Evolutionary conservation across 2,113 vertebrate genomes (phyloP).

Genomic region (Erythrolamprus reginae): DNA sequence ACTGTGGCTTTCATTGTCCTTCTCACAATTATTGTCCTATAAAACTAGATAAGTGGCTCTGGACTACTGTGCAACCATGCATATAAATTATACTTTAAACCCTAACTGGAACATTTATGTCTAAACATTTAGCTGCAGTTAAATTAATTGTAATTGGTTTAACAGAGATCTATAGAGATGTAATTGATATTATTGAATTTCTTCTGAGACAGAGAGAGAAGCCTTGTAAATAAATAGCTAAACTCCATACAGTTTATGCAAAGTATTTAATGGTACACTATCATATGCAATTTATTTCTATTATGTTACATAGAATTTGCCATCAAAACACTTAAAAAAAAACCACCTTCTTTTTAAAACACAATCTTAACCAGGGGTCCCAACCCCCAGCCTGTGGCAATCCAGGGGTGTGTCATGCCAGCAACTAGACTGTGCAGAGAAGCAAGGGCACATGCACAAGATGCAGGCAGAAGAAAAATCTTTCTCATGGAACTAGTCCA

Average conservation of each 20-base stretch:
- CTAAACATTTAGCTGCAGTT: constrained; percentile 21
- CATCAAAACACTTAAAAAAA: not conserved
- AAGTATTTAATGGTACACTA: not conserved
- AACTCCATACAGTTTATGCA: not conserved
- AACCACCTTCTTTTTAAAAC: not conserved
- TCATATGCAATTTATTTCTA: not conserved
- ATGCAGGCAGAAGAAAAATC: too few relatives aligned
- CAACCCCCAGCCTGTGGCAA: too few relatives aligned
- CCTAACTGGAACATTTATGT: constrained; percentile 14
- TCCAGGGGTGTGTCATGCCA: too few relatives aligned
- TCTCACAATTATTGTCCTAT: not conserved
- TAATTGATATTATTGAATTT: constrained; percentile 12
- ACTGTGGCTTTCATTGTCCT: not conserved
- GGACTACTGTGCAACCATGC: constrained; percentile 4
- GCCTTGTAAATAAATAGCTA: not conserved
- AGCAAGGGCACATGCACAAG: too few relatives aligned
- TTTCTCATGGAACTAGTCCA: too few relatives aligned
- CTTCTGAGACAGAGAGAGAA: not conserved
- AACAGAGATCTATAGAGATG: constrained; percentile 18
- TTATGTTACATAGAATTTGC: not conserved
- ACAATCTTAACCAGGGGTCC: not conserved
- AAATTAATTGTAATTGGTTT: constrained; percentile 7
- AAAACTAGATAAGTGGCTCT: not conserved
- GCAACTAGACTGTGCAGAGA: too few relatives aligned
- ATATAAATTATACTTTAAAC: constrained; percentile 19